phyloP scores from a whole-genome alignment of 2,113 vertebrate species.

The Myodes glareolus region DNA sequence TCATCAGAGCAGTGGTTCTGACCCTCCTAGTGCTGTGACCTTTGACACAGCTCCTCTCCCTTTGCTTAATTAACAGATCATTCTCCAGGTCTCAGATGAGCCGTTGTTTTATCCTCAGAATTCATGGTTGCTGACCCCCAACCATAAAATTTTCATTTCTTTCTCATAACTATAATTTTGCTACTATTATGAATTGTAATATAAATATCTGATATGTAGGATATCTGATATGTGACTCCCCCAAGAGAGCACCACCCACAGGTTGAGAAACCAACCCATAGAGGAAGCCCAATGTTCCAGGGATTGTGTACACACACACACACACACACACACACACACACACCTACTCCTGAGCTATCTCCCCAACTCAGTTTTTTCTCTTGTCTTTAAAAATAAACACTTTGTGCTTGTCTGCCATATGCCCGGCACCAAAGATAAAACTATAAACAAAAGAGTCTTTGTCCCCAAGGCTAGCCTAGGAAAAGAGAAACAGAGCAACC shows the following conservation, averaged over 20 bases:
- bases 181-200: not conserved
- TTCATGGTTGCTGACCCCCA: not conserved
- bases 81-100: not conserved
- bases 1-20: not conserved
- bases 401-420: not conserved
- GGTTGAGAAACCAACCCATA: not conserved
- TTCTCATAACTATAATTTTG: not conserved
- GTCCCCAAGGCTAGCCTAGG: not conserved
- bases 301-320: not conserved
- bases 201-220: not conserved
- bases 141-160: not conserved
- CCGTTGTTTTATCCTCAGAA: not conserved
- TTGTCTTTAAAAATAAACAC: constrained; percentile 40
- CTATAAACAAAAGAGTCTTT: not conserved
- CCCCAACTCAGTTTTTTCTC: not conserved
- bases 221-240: not conserved
- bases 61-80: not conserved
- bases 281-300: not conserved
- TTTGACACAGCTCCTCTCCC: not conserved
- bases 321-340: not conserved
- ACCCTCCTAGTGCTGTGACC: too few species aligned
- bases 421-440: not conserved
- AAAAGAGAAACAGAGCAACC: not conserved
- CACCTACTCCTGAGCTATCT: not conserved
- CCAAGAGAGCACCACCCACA: not conserved